Base-by-base conservation (phyloP, 2,888 invertebrate species). In the Rhabditoides inermis region DNA sequence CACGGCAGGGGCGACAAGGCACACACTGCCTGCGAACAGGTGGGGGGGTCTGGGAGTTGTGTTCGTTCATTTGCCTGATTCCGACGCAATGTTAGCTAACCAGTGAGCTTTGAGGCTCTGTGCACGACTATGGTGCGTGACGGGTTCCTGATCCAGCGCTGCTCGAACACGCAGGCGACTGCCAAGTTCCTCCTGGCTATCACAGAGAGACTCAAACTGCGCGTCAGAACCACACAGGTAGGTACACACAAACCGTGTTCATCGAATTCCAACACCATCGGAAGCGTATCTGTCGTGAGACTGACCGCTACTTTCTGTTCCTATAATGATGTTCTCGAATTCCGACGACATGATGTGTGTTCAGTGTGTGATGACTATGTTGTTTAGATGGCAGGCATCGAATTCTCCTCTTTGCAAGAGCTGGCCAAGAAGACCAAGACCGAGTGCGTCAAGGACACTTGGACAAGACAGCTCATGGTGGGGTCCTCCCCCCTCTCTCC, bases 401-500 rank as follows among this genome's bases (percentile, higher is more conserved):
- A 61, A 4, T 74, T 69, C 57, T 52, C 56, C 15, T 53, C 60
- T 23, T 63, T 73, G 37, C 72, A 73, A 52, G 49, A 61, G 39
- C 48, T 65, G 20, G 45, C 61, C 25, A 62, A 65, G 49, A 74
- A 75, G 45, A 61, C 67, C 28, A 63, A 65, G 32, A 55, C 60
- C 25, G 60, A 69, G 44, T 69, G 69, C 5, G 68, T 75, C 18
- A 48, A 54, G 12, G 73, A 75, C 23, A 58, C 62, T 23, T 74
- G 69, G 66, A 53, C 64, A 6, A 58, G 68, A n/a, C 72, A 73
- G 58, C 54, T 74, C 15, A 73, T 72, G 52, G 74, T 73, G 23
- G 56, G 69, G 26, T 44, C n/a, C n/a, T n/a, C n/a, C n/a, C n/a
- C n/a, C n/a, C n/a, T n/a, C n/a, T n/a, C n/a, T n/a, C n/a, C n/a